Base-by-base conservation (phyloP, 2,888 invertebrate genomes). In the Hyles lineata region DNA sequence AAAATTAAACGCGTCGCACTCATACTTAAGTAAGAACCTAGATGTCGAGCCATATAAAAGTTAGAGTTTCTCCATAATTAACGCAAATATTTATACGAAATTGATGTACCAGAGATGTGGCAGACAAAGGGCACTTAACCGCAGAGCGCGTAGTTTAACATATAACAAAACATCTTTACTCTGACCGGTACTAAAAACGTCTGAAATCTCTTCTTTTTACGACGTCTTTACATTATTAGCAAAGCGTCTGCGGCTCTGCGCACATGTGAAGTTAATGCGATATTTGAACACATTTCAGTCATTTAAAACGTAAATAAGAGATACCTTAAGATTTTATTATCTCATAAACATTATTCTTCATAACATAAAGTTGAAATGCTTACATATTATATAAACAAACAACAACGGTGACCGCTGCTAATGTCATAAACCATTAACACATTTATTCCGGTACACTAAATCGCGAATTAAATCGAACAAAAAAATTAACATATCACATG, bases 171-270 rank as follows among this genome's bases (percentile, higher is more conserved):
- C 63, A 11, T 63, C 21, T 21, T 67, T 50, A 43, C n/a, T 15
- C 15, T 23, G 15, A 43, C 43, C 23, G 17, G 23, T 67, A 67
- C 55, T 55, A 67, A 50, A 67, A 35, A 35, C 50, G 50, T 43
- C 43, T 23, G 43, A 67, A 67, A 67, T 35, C n/a, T 63, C 50
- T 23, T 43, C 21, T 63, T 67, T 67, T 67, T 67, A 67, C 67
- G 67, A 67, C 67, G 43, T 17, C 17, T 19, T 50, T 50, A 67
- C 67, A 67, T 43, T 50, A 55, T 67, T 67, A 50, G 21, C 43
- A 17, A 67, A 43, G 50, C 50, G 67, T 67, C 23, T 50, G 67
- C 67, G 67, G 67, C 15, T 23, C 23, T 23, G 43, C 67, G 67
- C 43, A 17, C 43, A 15, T 17, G 21, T 67, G 50, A 67, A 50